A percentile compares a stretch with the other conserved stretches of the same genome.
Evolutionary conservation across 2,113 vertebrate species (phyloP).

Genomic region (Bos javanicus): DNA sequence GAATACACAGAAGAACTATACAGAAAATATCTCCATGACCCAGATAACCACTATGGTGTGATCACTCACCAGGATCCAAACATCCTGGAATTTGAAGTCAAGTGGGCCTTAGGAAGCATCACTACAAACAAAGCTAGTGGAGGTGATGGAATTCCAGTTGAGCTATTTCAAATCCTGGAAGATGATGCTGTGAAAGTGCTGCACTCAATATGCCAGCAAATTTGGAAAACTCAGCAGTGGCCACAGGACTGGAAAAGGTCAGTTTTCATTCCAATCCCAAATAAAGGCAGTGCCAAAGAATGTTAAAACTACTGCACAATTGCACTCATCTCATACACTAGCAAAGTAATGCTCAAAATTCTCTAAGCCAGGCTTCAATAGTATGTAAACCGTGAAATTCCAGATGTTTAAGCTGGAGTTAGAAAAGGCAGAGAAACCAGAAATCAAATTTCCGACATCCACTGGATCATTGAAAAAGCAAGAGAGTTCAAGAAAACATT

Average conservation of each 20-base stretch:
- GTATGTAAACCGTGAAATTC: neutral
- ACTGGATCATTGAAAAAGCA: neutral
- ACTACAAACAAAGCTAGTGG: neutral
- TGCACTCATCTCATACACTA: neutral
- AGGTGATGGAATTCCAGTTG: neutral
- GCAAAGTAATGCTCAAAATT: neutral
- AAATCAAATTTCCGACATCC: neutral
- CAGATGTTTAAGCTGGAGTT: neutral
- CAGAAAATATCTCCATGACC: neutral
- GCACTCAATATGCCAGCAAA: neutral
- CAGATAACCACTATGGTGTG: neutral
- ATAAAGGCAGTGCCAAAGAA: neutral
- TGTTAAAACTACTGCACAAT: neutral
- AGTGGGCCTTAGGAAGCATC: neutral
- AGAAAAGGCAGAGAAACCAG: neutral
- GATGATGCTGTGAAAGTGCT: neutral
- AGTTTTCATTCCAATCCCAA: neutral
- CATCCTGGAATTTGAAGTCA: neutral
- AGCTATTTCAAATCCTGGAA: neutral
- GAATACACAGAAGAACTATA: neutral
- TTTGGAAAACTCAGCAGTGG: neutral
- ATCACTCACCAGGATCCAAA: neutral
- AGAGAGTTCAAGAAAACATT: neutral
- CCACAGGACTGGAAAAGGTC: neutral
- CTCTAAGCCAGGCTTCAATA: neutral